Evolutionary conservation across 2,888 invertebrate species (phyloP), one percentile per base, ranked within the genome.

Genomic region (Oxyscelio sp.): DNA sequence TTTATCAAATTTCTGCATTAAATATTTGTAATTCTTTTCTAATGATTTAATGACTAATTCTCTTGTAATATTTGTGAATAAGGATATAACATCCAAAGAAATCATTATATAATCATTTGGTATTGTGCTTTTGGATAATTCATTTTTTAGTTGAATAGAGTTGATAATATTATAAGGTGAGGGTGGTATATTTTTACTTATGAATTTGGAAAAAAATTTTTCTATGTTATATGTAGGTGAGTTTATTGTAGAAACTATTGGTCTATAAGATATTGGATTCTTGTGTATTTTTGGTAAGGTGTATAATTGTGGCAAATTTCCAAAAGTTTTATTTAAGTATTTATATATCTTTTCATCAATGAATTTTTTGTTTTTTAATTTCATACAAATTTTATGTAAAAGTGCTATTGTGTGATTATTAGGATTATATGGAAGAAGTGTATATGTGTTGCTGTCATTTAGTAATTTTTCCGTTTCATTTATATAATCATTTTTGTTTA

Each of bases 201-300:
- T 17, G 5, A 56, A 6, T 2, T n/a, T 56, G 8, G 56, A 1
- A 9, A 56, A 9, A 17, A 31, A 31, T 31, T 56, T 56, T 19
- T 56, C 31, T 17, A 31, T 34, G 34, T 56, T 56, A 3, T 17
- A 17, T 17, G n/a, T n/a, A 11, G 34, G 34, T 15, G 56, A 56
- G 15, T 54, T 27, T 27, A 54, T 22, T 54, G 54, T 54, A 9
- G 54, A 54, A 4, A 56, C 34, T 17, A 34, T 56, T 31, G 56
- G 56, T 17, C 31, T 15, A 11, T 34, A 31, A 9, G 27, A 13
- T 17, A 56, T 13, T 17, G 3, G 1, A 13, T 15, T 8, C 34
- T 56, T 56, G 17, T 56, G 56, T 15, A 56, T 56, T 56, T 56
- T 31, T 15, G 56, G 56, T 2, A 56, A 8, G 6, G 56, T 56